phyloP scores from a whole-genome alignment of 2,797 vertebrate species.

The Lacerta viridis region DNA sequence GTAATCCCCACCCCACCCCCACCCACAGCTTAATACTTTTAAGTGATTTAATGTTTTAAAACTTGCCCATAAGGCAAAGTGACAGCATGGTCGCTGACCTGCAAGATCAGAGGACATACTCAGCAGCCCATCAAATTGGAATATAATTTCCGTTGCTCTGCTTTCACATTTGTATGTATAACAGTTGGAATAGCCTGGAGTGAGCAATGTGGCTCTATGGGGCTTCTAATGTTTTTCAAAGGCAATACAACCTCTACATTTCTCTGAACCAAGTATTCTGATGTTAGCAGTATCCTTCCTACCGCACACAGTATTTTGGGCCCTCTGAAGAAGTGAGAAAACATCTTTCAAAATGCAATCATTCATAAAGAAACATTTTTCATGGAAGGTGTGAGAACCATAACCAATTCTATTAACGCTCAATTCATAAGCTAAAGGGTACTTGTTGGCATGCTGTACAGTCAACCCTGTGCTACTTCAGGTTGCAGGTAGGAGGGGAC shows the following conservation, averaged over 20 bases:
- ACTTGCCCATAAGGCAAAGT: not conserved
- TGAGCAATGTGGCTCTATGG: not conserved
- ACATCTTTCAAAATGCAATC: conserved; percentile 33
- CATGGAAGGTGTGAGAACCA: conserved; percentile 10
- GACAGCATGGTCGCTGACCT: not conserved
- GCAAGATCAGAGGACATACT: not conserved
- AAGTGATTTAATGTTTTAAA: not conserved
- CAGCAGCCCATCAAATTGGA: not conserved
- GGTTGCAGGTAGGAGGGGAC: too few species aligned
- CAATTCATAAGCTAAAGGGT: not conserved
- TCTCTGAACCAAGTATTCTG: conserved; percentile 8
- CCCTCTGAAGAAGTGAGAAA: conserved; percentile 46
- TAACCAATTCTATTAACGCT: conserved; percentile 14
- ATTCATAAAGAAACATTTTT: not conserved
- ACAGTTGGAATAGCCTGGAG: not conserved
- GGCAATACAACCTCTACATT: conserved; percentile 10
- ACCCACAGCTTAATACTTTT: not conserved
- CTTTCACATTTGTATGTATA: conserved; percentile 1
- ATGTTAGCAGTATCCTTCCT: conserved; percentile 45
- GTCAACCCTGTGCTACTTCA: conserved; percentile 21
- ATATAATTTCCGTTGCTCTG: not conserved
- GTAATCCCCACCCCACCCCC: not conserved
- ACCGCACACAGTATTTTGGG: conserved; percentile 28
- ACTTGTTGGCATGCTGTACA: not conserved
- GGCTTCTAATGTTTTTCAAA: conserved; percentile 1